phyloP scores from a whole-genome alignment of 2,113 vertebrate species.

The Scolopax mira region DNA sequence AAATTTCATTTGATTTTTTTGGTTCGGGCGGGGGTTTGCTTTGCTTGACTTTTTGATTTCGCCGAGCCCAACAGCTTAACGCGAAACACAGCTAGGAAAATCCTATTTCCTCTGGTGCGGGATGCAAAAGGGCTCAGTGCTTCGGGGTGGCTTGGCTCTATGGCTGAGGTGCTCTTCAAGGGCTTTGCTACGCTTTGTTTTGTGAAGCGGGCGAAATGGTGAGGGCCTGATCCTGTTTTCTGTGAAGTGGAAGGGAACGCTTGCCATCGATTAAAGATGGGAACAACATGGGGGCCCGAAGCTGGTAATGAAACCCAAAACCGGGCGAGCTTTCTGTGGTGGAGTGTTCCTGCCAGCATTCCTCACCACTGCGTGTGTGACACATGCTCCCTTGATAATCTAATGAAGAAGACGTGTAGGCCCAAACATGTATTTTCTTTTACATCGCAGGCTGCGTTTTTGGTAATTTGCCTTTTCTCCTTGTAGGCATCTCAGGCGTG shows the following conservation, averaged over 20 bases:
- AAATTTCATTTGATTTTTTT: constrained; percentile 14
- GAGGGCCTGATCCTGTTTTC: neutral
- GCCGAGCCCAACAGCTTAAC: constrained; percentile 24
- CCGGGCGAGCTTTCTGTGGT: neutral
- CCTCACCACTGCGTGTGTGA: neutral
- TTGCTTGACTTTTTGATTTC: constrained; percentile 29
- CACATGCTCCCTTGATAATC: constrained; percentile 23
- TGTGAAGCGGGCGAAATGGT: neutral
- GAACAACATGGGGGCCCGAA: neutral
- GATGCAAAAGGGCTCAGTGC: neutral
- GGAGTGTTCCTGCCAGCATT: constrained; percentile 24
- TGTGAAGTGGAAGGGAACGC: neutral
- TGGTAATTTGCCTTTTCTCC: neutral
- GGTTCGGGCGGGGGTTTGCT: neutral
- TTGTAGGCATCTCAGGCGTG: neutral
- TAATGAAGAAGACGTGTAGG: neutral
- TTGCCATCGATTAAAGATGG: neutral
- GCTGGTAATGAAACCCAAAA: neutral
- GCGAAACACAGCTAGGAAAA: constrained; percentile 40
- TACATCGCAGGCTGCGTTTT: neutral
- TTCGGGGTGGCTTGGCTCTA: neutral
- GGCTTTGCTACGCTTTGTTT: neutral
- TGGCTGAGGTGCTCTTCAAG: neutral
- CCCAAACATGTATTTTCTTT: constrained; percentile 23
- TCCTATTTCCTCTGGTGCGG: neutral